These are phyloP conservation scores for Cepaea nemoralis DNA, from an alignment of 1,140 invertebrate genomes.

Conservation along the genomic window DNA sequence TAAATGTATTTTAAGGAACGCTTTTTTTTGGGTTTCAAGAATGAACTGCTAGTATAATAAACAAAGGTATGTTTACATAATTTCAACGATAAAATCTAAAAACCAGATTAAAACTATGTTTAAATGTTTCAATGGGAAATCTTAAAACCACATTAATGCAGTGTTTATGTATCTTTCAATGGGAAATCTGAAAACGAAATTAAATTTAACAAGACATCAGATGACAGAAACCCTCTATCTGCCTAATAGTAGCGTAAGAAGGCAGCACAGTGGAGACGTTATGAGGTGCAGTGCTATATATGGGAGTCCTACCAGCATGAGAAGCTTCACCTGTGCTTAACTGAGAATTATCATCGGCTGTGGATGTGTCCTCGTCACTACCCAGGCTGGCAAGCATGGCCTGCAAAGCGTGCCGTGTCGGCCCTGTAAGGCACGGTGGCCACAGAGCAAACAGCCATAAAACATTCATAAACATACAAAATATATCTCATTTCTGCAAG, in stretches of 20 bases:
- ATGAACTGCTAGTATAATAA: too few species aligned
- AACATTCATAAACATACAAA: background rate
- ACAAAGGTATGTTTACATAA: too few species aligned
- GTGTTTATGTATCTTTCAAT: too few species aligned
- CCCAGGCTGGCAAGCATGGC: constrained; percentile 73
- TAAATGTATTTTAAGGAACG: too few species aligned
- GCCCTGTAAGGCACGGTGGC: constrained; percentile 63
- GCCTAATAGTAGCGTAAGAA: background rate
- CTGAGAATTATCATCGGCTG: constrained; percentile 37
- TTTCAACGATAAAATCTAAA: too few species aligned
- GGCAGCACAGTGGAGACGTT: background rate
- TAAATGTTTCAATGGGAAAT: too few species aligned
- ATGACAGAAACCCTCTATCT: too few species aligned
- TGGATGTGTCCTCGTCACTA: constrained; percentile 46
- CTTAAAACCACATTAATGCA: too few species aligned
- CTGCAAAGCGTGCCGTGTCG: constrained; percentile 72
- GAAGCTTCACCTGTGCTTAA: background rate
- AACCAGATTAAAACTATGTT: too few species aligned
- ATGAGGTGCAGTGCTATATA: background rate
- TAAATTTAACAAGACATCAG: too few species aligned
- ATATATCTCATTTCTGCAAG: background rate
- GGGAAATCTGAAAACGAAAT: too few species aligned
- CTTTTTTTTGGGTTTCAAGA: too few species aligned
- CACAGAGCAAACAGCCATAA: constrained; percentile 41
- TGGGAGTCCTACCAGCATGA: constrained; percentile 1